These are phyloP conservation scores for Caenorhabditis sinica DNA, from an alignment of 2,888 invertebrate genomes.

Conservation along the genomic window DNA sequence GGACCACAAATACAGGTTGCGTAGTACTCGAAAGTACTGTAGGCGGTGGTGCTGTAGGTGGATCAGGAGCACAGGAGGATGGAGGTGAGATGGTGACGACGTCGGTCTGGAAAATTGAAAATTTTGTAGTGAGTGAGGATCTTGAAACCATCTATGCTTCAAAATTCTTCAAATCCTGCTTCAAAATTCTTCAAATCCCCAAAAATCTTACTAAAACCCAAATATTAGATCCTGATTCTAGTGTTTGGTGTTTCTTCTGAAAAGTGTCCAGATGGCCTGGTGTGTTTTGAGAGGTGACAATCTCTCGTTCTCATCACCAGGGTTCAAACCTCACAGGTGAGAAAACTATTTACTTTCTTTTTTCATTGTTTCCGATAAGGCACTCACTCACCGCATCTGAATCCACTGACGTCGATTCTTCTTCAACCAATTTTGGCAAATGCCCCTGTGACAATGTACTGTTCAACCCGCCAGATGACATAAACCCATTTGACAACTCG, in stretches of 20 bases:
- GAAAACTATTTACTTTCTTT: no score
- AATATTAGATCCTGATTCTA: no score
- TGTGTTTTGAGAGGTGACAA: no score
- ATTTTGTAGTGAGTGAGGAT: background rate
- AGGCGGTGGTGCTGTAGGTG: background rate
- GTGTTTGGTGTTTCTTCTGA: no score
- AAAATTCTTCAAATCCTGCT: no score
- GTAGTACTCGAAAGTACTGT: no score
- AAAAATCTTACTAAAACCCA: no score
- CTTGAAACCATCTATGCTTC: no score
- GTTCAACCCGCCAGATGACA: background rate
- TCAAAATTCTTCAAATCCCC: no score
- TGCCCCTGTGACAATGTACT: constrained; percentile 42
- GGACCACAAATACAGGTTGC: constrained; percentile 29
- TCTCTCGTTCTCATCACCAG: no score
- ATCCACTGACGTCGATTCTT: constrained; percentile 54
- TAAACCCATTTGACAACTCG: constrained; percentile 64
- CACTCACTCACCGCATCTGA: constrained; percentile 27
- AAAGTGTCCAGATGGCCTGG: no score
- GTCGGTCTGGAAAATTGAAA: constrained; percentile 2
- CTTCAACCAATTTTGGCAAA: constrained; percentile 61
- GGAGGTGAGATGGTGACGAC: background rate
- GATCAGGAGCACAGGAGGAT: background rate
- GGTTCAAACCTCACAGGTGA: no score
- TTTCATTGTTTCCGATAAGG: background rate